phyloP scores from a whole-genome alignment of 1,140 invertebrate species.

The Dinoponera quadriceps region DNA sequence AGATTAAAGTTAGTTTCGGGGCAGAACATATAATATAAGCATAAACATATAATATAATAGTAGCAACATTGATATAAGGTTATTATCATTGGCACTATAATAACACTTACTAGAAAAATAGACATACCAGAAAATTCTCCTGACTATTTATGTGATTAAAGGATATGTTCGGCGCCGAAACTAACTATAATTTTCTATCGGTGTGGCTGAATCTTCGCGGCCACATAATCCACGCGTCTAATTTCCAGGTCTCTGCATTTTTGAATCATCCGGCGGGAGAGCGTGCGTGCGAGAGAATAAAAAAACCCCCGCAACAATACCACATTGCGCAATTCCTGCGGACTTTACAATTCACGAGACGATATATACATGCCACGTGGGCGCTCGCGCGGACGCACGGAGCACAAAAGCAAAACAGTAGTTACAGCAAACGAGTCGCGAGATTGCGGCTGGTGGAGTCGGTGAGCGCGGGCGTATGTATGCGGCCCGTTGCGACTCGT shows the following conservation, averaged over 20 bases:
- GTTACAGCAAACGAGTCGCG: constrained; percentile 46
- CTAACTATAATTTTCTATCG: too few relatives aligned
- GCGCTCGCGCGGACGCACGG: too few relatives aligned
- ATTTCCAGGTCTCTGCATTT: constrained; percentile 10
- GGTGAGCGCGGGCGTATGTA: constrained; percentile 25
- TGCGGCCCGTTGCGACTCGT: constrained; percentile 34
- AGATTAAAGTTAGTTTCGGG: too few relatives aligned
- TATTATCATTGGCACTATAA: too few relatives aligned
- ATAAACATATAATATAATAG: too few relatives aligned
- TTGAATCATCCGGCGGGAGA: neutral
- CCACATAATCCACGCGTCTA: neutral
- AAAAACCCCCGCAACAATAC: constrained; percentile 22
- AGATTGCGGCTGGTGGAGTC: constrained; percentile 27
- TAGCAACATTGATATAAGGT: too few relatives aligned
- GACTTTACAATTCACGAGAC: constrained; percentile 30
- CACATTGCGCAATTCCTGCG: neutral
- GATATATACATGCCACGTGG: neutral
- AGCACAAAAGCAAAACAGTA: constrained; percentile 24
- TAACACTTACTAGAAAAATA: too few relatives aligned
- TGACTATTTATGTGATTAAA: too few relatives aligned
- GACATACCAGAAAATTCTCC: too few relatives aligned
- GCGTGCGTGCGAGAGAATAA: constrained; percentile 8
- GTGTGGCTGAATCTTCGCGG: neutral
- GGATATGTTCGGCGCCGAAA: too few relatives aligned
- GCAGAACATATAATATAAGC: too few relatives aligned